phyloP scores from a whole-genome alignment of 2,113 vertebrate species.

The Sylvia atricapilla region DNA sequence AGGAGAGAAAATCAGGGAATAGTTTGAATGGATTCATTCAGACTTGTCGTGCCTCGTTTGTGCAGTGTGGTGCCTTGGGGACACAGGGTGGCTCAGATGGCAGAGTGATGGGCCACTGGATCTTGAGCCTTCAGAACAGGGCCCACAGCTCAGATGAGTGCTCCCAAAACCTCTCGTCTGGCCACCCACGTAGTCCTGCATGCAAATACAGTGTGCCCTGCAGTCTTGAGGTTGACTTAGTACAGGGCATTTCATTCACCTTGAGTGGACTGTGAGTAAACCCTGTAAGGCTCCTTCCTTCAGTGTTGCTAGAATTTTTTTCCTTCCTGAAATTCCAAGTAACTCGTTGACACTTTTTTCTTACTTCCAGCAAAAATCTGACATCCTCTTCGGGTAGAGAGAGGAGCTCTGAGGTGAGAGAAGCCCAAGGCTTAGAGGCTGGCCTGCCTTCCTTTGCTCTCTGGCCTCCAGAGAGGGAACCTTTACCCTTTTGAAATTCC shows the following conservation, averaged over 20 bases:
- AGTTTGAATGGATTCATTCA: not conserved
- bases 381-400: not conserved
- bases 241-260: not conserved
- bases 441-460: not conserved
- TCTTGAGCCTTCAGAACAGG: accelerated
- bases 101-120: not conserved
- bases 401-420: not conserved
- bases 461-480: not conserved
- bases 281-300: not conserved
- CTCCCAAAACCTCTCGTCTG: not conserved
- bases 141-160: not conserved
- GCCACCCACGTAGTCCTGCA: accelerated
- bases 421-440: not conserved
- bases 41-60: not conserved
- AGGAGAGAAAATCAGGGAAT: not conserved
- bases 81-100: not conserved
- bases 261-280: not conserved
- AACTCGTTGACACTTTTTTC: not conserved
- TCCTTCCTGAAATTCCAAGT: not conserved
- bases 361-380: not conserved
- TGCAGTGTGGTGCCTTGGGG: not conserved
- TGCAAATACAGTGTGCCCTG: not conserved
- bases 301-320: not conserved
- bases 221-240: not conserved
- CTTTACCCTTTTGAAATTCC: not conserved